A percentile compares a stretch with the other conserved stretches of the same genome.
Conservation (phyloP, 2,113 vertebrate genomes). For the Pachypanchax playfairii region DNA sequence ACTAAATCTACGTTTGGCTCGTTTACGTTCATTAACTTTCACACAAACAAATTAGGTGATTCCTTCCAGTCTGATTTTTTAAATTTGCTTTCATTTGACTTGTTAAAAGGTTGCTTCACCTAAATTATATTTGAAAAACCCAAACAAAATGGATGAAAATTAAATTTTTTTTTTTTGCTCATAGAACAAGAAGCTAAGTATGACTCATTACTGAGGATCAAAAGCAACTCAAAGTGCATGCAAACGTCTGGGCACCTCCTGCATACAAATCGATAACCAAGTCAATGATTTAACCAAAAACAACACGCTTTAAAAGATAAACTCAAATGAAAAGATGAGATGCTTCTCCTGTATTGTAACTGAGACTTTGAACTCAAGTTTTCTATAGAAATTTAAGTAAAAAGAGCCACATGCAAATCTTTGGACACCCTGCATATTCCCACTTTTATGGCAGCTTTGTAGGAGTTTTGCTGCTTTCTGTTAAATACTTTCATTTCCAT, state of each 20-base stretch:
- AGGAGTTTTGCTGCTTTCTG: no score
- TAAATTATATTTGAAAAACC: neutral
- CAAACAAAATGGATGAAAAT: neutral
- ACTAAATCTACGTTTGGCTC: slow-evolving; percentile 22
- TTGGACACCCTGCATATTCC: no score
- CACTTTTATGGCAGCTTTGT: no score
- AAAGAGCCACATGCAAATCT: no score
- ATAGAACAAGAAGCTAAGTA: neutral
- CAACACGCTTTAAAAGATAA: neutral
- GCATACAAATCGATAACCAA: slow-evolving; percentile 41
- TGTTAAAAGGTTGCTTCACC: slow-evolving; percentile 23
- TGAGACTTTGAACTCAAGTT: no score
- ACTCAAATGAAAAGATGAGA: no score
- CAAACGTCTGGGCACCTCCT: slow-evolving; percentile 19
- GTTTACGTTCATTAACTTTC: slow-evolving; percentile 19
- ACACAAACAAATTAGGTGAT: slow-evolving; percentile 26
- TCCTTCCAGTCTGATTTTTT: slow-evolving; percentile 21
- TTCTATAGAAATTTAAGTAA: no score
- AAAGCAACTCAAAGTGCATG: neutral
- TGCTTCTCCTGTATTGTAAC: no score
- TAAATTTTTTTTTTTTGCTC: neutral
- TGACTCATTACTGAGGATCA: neutral
- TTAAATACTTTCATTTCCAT: no score
- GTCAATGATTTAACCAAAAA: neutral
- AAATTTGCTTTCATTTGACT: slow-evolving; percentile 24